Evolutionary conservation across 2,113 vertebrate species (phyloP).

Genomic region (Machaerirhynchus nigripectus): DNA sequence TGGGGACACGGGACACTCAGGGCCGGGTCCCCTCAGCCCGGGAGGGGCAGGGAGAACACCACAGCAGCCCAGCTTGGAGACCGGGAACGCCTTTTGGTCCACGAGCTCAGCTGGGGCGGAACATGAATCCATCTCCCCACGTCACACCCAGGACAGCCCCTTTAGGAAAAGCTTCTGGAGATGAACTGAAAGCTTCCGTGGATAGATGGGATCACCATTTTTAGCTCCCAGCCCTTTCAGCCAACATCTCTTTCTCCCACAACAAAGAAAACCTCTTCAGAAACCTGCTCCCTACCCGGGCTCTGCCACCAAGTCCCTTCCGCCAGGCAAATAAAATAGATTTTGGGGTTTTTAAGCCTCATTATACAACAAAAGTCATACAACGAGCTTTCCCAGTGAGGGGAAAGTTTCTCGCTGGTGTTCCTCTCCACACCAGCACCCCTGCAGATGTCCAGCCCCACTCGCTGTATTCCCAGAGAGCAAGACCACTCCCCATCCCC

Average conservation of each 20-base stretch:
- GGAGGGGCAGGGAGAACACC: neutral
- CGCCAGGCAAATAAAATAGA: neutral
- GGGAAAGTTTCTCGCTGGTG: too few species aligned
- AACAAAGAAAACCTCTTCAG: neutral
- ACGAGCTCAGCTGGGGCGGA: neutral
- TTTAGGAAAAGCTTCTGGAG: neutral
- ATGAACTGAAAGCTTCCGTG: neutral
- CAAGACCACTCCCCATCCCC: neutral
- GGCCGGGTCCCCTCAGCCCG: neutral
- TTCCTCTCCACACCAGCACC: neutral
- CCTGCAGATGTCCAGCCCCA: neutral
- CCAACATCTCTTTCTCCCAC: neutral
- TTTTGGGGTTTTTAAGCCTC: neutral
- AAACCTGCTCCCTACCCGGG: neutral
- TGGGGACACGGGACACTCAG: neutral
- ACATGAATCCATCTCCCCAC: accelerated
- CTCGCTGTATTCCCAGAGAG: neutral
- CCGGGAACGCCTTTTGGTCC: neutral
- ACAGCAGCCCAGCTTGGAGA: neutral
- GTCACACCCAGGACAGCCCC: neutral
- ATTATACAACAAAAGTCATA: neutral
- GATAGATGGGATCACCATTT: neutral
- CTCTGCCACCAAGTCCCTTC: neutral
- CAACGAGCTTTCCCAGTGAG: neutral
- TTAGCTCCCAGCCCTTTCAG: neutral